Base-by-base conservation (phyloP, 2,888 invertebrate species). In the Oeneis ivallda region DNA sequence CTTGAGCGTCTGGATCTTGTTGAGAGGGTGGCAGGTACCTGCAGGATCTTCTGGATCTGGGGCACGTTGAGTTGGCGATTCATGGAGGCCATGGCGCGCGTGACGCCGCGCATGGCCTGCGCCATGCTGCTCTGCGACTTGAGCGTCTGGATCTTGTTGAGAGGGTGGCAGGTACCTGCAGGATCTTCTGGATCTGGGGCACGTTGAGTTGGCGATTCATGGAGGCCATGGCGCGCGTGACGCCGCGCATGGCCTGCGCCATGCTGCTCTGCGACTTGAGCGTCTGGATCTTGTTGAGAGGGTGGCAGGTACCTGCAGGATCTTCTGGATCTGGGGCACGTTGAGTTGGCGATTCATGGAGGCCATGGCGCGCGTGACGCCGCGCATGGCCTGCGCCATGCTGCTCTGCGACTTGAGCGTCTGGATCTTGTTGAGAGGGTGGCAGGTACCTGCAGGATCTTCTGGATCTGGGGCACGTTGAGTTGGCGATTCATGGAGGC, bases 61-160 rank as follows among this genome's bases (percentile, higher is more conserved):
- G 99, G 99, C 86, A 99, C 93, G 92, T 99, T 99, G 81, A 99
- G 90, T 84, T 97, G 97, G 34, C 96, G 93, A 89, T 99, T 99
- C 99, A 99, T 99, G 82, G 95, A 96, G 82, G 96, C 96, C 99
- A 99, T 99, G 69, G 99, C 99, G 83, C 95, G 96, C 1, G 99
- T 99, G 49, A 99, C 99, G 32, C 99, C 99, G 85, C 97, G 97
- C 99, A 99, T 99, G 0, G 99, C 99, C 89, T 98, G 96, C 19
- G 99, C 99, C 99, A 99, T 99, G 7, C 99, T 97, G 92, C 98
- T 99, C 91, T 99, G 99, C 8, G 99, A 99, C 85, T 98, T 96
- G 19, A 99, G 93, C 0, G 99, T 99, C 92, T 99, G 99, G 70
- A 99, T 98, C 93, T 99, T 99, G 64, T n/a, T n/a, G n/a, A n/a